Conservation (phyloP, 1,140 invertebrate species). For the Drosophila equinoxialis region DNA sequence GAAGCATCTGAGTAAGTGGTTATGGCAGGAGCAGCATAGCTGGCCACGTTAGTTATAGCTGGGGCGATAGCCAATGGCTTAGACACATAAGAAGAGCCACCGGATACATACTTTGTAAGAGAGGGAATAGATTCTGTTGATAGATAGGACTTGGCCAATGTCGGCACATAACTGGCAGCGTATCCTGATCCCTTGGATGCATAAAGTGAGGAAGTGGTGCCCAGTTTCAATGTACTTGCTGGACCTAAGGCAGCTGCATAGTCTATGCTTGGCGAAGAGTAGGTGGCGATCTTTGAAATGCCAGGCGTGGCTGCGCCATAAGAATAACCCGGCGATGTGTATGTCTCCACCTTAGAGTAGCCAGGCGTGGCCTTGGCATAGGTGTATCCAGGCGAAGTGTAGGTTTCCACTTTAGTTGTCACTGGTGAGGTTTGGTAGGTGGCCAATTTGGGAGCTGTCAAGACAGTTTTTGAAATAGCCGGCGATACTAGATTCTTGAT, state of each 20-base stretch:
- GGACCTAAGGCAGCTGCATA: slow-evolving; percentile 54
- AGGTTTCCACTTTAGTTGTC: slow-evolving; percentile 63
- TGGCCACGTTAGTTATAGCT: slow-evolving; percentile 37
- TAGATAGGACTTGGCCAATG: slow-evolving; percentile 60
- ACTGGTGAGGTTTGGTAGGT: slow-evolving; percentile 60
- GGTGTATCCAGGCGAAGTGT: slow-evolving; percentile 60
- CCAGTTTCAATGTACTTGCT: slow-evolving; percentile 37
- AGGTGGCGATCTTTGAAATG: slow-evolving; percentile 59
- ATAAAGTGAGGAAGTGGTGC: slow-evolving; percentile 48
- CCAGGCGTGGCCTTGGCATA: slow-evolving; percentile 69
- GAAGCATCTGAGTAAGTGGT: neutral
- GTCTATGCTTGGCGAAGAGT: slow-evolving; percentile 52
- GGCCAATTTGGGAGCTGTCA: slow-evolving; percentile 59
- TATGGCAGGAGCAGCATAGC: slow-evolving; percentile 45
- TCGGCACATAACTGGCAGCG: slow-evolving; percentile 60
- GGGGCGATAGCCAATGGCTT: slow-evolving; percentile 32
- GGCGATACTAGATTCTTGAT: slow-evolving; percentile 67
- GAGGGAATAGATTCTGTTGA: slow-evolving; percentile 33
- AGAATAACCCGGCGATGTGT: slow-evolving; percentile 61
- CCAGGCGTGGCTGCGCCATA: slow-evolving; percentile 40
- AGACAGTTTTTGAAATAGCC: neutral
- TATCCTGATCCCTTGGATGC: slow-evolving; percentile 57
- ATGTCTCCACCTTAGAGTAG: slow-evolving; percentile 71
- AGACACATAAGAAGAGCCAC: slow-evolving; percentile 41
- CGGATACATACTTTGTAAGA: neutral